Percentiles rank a stretch among this genome's conserved stretches.
These are phyloP conservation scores for Rhizoglyphus robini DNA, from an alignment of 1,140 invertebrate genomes.

Conservation along the genomic window DNA sequence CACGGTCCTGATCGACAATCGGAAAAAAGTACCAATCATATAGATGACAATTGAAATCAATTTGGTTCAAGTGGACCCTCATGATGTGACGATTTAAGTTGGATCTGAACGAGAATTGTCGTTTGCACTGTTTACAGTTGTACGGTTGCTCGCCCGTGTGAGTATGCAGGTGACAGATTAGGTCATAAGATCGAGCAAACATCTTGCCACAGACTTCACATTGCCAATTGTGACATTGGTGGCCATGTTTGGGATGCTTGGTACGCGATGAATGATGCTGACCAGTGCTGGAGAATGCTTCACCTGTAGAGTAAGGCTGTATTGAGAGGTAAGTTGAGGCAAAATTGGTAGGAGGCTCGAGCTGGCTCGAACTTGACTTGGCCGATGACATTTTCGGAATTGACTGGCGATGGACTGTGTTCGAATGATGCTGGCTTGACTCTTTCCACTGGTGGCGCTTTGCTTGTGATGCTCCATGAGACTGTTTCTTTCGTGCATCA, in stretches of 20 bases:
- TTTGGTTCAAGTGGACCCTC: conserved; percentile 88
- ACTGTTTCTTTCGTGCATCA: neutral
- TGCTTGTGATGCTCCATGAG: neutral
- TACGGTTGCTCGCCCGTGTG: conserved; percentile 33
- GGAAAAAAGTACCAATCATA: conserved; percentile 94
- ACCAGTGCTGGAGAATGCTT: neutral
- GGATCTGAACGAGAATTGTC: conserved; percentile 94
- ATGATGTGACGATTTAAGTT: conserved; percentile 95
- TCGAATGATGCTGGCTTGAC: conserved; percentile 30
- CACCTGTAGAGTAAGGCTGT: neutral
- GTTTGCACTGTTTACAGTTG: conserved; percentile 52
- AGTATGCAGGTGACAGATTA: conserved; percentile 29
- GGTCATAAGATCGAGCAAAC: conserved; percentile 45
- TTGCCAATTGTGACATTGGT: conserved; percentile 29
- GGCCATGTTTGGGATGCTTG: neutral
- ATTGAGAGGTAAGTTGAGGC: neutral
- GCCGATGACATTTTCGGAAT: neutral
- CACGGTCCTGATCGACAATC: conserved; percentile 91
- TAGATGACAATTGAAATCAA: conserved; percentile 41
- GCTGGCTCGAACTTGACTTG: neutral
- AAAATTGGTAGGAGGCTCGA: neutral
- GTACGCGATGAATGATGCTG: neutral
- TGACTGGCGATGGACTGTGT: conserved; percentile 31
- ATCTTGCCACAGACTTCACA: conserved; percentile 93
- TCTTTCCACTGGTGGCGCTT: neutral